These are phyloP conservation scores for Philantomba maxwellii DNA, from an alignment of 2,113 vertebrate genomes.

Conservation along the genomic window DNA sequence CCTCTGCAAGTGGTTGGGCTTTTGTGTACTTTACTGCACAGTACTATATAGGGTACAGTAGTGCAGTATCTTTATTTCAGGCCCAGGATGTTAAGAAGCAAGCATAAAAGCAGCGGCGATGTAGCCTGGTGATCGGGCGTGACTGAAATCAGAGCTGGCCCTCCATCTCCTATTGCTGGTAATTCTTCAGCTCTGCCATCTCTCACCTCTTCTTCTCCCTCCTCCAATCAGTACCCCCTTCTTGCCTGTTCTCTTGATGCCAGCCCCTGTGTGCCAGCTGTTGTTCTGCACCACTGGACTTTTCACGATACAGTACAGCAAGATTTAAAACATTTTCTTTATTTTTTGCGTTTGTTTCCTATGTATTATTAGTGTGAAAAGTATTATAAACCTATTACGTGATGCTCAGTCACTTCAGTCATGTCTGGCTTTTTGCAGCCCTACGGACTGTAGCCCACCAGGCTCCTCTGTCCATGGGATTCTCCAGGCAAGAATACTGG, in stretches of 20 bases:
- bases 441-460: neutral
- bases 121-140: neutral
- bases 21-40: neutral
- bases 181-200: neutral
- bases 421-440: neutral
- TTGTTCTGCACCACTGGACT: neutral
- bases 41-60: neutral
- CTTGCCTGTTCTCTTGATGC: neutral
- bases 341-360: neutral
- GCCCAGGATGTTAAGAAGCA: neutral
- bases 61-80: neutral
- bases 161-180: neutral
- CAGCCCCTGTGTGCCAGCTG: neutral
- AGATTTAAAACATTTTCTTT: neutral
- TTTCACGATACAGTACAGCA: neutral
- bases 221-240: neutral
- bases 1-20: neutral
- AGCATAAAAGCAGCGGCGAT: neutral
- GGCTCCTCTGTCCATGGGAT: neutral
- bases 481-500: neutral
- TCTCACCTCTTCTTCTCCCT: neutral
- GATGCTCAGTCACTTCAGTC: neutral
- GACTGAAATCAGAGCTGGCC: neutral
- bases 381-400: neutral
- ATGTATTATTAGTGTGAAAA: neutral